phyloP scores from a whole-genome alignment of 2,113 vertebrate genomes.

The Phyllostomus discolor region DNA sequence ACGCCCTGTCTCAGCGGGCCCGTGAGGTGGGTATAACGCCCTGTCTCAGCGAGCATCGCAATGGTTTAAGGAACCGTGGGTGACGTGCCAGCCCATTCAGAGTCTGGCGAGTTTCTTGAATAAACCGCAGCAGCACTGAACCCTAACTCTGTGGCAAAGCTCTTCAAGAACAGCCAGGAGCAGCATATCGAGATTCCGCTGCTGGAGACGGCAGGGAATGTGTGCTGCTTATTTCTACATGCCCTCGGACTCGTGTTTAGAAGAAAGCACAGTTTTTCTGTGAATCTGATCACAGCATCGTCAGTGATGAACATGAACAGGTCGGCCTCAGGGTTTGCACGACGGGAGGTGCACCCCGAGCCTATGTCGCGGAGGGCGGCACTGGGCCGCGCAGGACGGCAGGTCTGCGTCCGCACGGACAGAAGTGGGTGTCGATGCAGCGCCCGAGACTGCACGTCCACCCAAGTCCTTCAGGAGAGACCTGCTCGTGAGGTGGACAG shows the following conservation, averaged over 20 bases:
- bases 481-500: neutral
- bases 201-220: neutral
- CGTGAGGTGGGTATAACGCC: neutral
- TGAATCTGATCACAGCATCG: neutral
- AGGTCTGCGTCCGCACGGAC: too few species aligned
- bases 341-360: neutral
- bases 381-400: neutral
- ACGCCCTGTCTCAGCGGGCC: neutral
- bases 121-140: neutral
- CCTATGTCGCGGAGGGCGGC: neutral
- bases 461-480: neutral
- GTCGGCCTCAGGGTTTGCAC: neutral
- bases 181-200: neutral
- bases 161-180: neutral
- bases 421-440: neutral
- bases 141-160: neutral
- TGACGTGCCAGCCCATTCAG: neutral
- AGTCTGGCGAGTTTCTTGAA: neutral
- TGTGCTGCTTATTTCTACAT: neutral
- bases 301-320: neutral
- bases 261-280: neutral
- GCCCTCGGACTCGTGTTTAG: neutral
- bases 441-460: neutral
- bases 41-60: neutral
- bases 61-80: neutral